Base-by-base conservation (phyloP, 2,888 invertebrate genomes). In the Scotopteryx bipunctaria region DNA sequence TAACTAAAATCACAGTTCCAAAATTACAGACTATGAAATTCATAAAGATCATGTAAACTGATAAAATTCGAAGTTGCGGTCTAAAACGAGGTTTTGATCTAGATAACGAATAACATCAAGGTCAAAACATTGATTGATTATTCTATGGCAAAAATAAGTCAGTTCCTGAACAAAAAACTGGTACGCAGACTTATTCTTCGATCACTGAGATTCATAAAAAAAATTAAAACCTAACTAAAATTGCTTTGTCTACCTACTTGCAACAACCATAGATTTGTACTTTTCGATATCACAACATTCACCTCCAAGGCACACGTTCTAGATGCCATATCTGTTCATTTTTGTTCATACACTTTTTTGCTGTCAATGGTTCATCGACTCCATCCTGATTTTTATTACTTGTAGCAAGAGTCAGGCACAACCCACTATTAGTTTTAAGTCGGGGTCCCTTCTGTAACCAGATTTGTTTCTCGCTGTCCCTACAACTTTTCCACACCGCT, bases 401-500 rank as follows among this genome's bases (percentile, higher is more conserved):
- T 8, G 67, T 55, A 2, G 81, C 50, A 54, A 83, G 63, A 2
- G 86, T 84, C 35, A 90, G 64, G 63, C 90, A 90, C 33, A 76
- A 57, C 0, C 82, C 86, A 3, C 67, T 69, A 6, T 69, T 66
- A 1, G 81, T 81, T 66, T 81, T 86, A 57, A 90, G 64, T 56
- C 86, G 72, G 0, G 87, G 81, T 0, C 88, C 88, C 41, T 81
- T 77, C 55, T 91, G 95, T 41, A 83, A 80, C 96, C 96, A 96
- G 55, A 92, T 91, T 74, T 96, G 96, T 64, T 94, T 91, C 0
- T 83, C 82, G 27, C 89, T 91, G 25, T 93, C 93, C 33, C 69
- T 94, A 69, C 96, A 96, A 13, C 94, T 93, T 82, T 94, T 93
- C 76, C 96, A 94, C 50, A 95, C 90, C 0, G 94, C 95, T 44